Evolutionary conservation across 1,140 invertebrate genomes (phyloP), one percentile per base, ranked within the genome.

Genomic region (Leptonema lineaticorne): DNA sequence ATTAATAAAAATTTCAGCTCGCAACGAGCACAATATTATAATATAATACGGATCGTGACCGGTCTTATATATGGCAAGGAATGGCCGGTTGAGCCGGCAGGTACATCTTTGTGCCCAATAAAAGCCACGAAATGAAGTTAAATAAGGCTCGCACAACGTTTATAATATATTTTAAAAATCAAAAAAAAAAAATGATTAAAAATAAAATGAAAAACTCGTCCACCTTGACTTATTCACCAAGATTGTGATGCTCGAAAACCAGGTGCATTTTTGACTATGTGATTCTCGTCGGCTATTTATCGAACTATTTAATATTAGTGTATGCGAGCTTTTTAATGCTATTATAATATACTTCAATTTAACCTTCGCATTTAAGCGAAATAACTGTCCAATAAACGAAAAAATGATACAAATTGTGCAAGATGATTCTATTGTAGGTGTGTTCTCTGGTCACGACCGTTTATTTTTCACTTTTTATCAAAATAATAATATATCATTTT

Each of bases 161-260:
- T n/a, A n/a, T n/a, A n/a, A n/a, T n/a, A n/a, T n/a, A n/a, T n/a
- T n/a, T n/a, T n/a, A 7, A 45, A 45, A 45, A 45, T 45, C 37
- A 16, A 45, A 4, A 45, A 45, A 45, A 14, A n/a, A 45, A 4
- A 33, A 11, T 33, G 22, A 53, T 26, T 24, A 53, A 41, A 41
- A 2, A 53, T n/a, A n/a, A n/a, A n/a, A n/a, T n/a, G 27, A 53
- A 53, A 53, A 53, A 53, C 50, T 53, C 50, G 50, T 53, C 50
- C 27, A 53, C 50, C 50, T 53, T 53, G 50, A 53, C 50, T 53
- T 53, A 53, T 53, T 53, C 50, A 53, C 50, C 50, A 53, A 53
- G 50, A 53, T 53, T 26, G 22, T 22, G 50, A 53, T 26, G 20
- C 50, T 26, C 27, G 22, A 26, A 9, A 24, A 53, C 50, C 50